Conservation (phyloP, 2,888 invertebrate genomes). For the Agrotis exclamationis region DNA sequence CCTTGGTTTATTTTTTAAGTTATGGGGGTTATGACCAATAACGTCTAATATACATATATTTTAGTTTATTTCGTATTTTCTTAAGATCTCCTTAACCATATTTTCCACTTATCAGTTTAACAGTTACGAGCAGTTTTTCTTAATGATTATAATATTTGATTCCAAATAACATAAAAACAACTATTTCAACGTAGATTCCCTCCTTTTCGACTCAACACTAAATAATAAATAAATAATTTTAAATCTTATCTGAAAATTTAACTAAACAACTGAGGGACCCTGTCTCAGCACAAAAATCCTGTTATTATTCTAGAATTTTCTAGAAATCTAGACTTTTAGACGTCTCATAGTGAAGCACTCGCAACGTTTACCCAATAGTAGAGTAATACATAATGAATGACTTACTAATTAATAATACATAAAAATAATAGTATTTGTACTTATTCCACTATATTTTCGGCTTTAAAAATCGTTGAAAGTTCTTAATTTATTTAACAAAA, state of each 20-base stretch:
- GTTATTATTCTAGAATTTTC: conserved; percentile 57
- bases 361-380: conserved; percentile 41
- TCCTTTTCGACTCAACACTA: conserved; percentile 49
- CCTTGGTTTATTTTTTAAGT: too few species aligned
- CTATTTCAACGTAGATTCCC: background rate
- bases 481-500: background rate
- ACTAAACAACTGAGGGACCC: conserved; percentile 78
- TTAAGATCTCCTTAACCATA: too few species aligned
- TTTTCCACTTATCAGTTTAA: too few species aligned
- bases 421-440: conserved; percentile 39
- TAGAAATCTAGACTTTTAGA: conserved; percentile 59
- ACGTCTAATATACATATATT: too few species aligned
- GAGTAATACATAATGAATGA: conserved; percentile 29
- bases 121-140: too few species aligned
- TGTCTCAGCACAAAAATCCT: conserved; percentile 81
- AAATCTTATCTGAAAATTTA: conserved; percentile 48
- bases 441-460: conserved; percentile 27
- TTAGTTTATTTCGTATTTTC: too few species aligned
- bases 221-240: conserved; percentile 21
- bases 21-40: too few species aligned
- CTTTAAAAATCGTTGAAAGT: background rate
- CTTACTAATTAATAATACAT: conserved; percentile 19
- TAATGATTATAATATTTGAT: background rate
- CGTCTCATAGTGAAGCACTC: conserved; percentile 50
- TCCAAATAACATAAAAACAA: background rate